Evolutionary conservation across 2,113 vertebrate genomes (phyloP).

Genomic region (Ondatra zibethicus): DNA sequence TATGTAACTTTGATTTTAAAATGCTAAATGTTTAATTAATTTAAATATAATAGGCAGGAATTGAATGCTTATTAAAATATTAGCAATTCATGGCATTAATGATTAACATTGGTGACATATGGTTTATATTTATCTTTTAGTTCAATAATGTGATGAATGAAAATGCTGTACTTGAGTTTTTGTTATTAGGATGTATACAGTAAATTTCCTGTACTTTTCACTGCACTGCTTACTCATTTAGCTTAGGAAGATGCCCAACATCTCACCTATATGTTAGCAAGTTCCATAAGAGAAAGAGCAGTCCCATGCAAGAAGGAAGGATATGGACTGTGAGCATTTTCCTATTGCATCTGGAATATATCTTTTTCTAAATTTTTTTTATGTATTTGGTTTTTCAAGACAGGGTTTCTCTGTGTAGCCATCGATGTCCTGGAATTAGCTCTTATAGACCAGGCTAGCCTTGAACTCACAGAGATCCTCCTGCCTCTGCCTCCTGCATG

Average conservation of each 20-base stretch:
- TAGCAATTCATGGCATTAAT: background rate
- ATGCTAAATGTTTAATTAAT: background rate
- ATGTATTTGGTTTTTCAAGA: too few relatives aligned
- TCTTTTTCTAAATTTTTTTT: background rate
- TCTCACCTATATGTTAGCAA: background rate
- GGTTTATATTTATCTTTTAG: background rate
- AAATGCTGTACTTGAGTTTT: background rate
- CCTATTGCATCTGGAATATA: background rate
- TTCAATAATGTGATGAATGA: background rate
- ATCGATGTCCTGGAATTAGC: too few relatives aligned
- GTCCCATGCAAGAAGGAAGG: background rate
- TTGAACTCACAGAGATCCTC: too few relatives aligned
- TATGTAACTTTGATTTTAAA: too few relatives aligned
- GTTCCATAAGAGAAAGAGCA: background rate
- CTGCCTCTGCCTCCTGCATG: too few relatives aligned
- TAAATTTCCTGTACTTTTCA: background rate
- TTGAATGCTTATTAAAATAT: constrained; percentile 30
- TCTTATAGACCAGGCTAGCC: too few relatives aligned
- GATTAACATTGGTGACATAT: background rate
- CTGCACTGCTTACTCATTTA: background rate
- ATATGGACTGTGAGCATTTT: background rate
- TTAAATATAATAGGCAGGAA: background rate
- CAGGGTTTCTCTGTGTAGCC: too few relatives aligned
- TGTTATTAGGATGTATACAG: background rate
- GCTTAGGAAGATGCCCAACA: background rate